phyloP scores from a whole-genome alignment of 2,888 invertebrate genomes.

The Metalampra italica region DNA sequence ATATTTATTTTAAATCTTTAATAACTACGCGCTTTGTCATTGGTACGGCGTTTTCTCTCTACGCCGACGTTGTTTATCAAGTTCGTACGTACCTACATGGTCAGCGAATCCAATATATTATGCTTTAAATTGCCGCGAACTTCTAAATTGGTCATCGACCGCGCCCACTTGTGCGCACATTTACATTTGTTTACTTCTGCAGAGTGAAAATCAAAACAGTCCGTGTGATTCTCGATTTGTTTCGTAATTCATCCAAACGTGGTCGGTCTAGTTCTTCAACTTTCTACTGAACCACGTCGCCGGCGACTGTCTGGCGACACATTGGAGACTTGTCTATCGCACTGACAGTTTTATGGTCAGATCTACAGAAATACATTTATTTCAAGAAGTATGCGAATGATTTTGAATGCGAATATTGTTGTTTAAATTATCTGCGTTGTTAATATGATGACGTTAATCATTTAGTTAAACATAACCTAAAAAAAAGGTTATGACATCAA shows the following conservation, averaged over 20 bases:
- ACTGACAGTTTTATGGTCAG: constrained; percentile 36
- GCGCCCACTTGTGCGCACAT: constrained; percentile 15
- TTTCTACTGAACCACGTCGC: constrained; percentile 66
- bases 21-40: background rate
- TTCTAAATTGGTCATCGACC: constrained; percentile 15
- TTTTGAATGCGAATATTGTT: constrained; percentile 2
- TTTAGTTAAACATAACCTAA: constrained; percentile 21
- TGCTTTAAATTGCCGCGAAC: constrained; percentile 5
- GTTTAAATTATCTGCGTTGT: constrained; percentile 18
- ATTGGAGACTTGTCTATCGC: constrained; percentile 34
- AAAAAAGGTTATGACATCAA: constrained; percentile 37
- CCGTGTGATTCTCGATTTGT: constrained; percentile 39
- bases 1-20: background rate
- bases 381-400: constrained; percentile 21
- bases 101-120: constrained; percentile 1
- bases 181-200: constrained; percentile 25
- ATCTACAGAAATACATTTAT: constrained; percentile 22
- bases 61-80: background rate
- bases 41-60: background rate
- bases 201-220: constrained; percentile 52
- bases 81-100: constrained; percentile 8
- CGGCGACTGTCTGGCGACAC: constrained; percentile 50
- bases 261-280: constrained; percentile 70
- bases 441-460: constrained; percentile 30
- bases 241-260: constrained; percentile 53